Conservation (phyloP, 2,888 invertebrate genomes). For the Oxytorus armatus region DNA sequence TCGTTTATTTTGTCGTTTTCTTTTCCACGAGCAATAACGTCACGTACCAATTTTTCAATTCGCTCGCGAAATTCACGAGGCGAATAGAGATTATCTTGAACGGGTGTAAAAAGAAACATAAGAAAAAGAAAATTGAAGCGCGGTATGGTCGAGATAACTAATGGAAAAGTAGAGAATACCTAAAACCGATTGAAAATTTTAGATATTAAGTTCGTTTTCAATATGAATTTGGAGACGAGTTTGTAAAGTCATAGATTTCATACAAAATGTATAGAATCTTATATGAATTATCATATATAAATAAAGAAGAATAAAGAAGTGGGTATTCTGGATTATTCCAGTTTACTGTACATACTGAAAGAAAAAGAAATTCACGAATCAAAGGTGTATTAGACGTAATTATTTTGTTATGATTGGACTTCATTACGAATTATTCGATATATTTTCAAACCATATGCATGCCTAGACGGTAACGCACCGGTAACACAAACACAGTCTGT, state of each 20-base stretch:
- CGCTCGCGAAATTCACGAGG: not conserved
- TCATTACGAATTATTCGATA: not conserved
- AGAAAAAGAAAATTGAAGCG: not conserved
- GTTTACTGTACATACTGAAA: slow-evolving; percentile 33
- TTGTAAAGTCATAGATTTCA: slow-evolving; percentile 63
- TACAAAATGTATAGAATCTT: slow-evolving; percentile 48
- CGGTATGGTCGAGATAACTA: not conserved
- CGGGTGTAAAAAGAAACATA: slow-evolving; percentile 21
- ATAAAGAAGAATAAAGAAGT: slow-evolving; percentile 1
- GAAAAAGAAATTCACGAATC: slow-evolving; percentile 16
- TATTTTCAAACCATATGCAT: no score
- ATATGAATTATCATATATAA: slow-evolving; percentile 12
- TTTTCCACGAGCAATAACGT: not conserved
- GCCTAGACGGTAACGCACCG: no score
- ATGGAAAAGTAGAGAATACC: slow-evolving; percentile 1
- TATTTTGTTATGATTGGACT: slow-evolving; percentile 20
- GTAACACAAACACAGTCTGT: not conserved
- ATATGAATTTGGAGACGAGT: slow-evolving; percentile 19
- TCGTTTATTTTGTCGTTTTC: no score
- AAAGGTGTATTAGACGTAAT: not conserved
- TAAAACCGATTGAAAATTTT: slow-evolving; percentile 14
- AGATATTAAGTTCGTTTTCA: slow-evolving; percentile 21
- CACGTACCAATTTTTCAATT: slow-evolving; percentile 34
- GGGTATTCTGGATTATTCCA: slow-evolving; percentile 12
- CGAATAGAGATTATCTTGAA: slow-evolving; percentile 21